These are phyloP conservation scores for Amphiprion ocellaris DNA, from an alignment of 2,113 vertebrate species.

Conservation along the genomic window DNA sequence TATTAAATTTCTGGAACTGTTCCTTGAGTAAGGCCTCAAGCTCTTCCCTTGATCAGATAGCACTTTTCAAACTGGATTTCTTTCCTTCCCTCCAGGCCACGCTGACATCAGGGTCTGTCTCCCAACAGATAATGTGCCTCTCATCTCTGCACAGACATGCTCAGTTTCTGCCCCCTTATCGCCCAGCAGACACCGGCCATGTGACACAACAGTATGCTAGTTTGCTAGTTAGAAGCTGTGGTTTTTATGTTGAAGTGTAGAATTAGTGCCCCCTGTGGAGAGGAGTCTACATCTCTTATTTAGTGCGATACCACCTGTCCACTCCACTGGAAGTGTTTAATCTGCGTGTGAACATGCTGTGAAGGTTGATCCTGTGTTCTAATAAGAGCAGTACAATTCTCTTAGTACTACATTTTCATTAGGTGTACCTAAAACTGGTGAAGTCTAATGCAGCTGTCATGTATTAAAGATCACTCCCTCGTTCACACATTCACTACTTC, in stretches of 20 bases:
- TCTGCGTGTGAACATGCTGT: constrained; percentile 43
- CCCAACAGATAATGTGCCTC: constrained; percentile 49
- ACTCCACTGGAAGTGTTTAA: constrained; percentile 22
- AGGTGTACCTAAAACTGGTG: neutral
- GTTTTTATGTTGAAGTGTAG: constrained; percentile 26
- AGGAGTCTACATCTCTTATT: constrained; percentile 13
- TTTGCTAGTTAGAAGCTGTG: constrained; percentile 18
- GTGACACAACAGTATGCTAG: constrained; percentile 33
- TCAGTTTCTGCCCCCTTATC: constrained; percentile 41
- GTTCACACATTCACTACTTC: too few species aligned
- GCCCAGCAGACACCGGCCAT: constrained; percentile 10
- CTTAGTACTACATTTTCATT: neutral
- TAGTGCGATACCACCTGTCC: constrained; percentile 24
- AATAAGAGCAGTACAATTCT: constrained; percentile 2
- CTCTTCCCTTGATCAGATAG: constrained; percentile 62
- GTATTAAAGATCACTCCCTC: too few species aligned
- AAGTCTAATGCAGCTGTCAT: neutral
- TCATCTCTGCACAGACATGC: constrained; percentile 49
- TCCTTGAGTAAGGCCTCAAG: constrained; percentile 61
- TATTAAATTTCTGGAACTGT: constrained; percentile 68
- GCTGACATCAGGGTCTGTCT: constrained; percentile 55
- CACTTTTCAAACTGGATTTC: constrained; percentile 65
- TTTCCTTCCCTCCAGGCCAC: constrained; percentile 39
- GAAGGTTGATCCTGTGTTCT: constrained; percentile 24
- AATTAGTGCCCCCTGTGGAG: constrained; percentile 30